These are phyloP conservation scores for Pelobates fuscus DNA, from an alignment of 2,113 vertebrate genomes.

Conservation along the genomic window DNA sequence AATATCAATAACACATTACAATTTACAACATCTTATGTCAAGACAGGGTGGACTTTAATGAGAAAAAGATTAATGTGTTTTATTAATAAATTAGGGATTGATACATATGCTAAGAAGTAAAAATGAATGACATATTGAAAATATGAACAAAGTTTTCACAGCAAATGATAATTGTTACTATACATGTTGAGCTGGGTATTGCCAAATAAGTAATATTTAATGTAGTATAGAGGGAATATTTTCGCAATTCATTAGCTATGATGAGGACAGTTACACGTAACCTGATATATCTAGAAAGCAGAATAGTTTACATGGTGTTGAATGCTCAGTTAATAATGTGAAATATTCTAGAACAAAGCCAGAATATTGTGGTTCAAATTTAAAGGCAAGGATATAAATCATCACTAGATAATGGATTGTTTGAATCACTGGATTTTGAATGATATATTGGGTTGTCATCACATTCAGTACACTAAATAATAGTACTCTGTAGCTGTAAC, in stretches of 20 bases:
- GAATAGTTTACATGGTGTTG: background rate
- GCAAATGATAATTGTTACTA: too few relatives aligned
- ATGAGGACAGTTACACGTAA: background rate
- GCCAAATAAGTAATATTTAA: too few relatives aligned
- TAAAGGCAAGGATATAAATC: constrained; percentile 44
- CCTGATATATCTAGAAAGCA: background rate
- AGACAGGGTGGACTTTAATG: too few relatives aligned
- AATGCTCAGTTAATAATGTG: constrained; percentile 28
- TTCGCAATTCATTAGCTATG: background rate
- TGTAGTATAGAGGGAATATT: background rate
- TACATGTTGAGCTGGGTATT: too few relatives aligned
- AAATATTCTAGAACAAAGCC: constrained; percentile 7
- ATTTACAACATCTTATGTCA: too few relatives aligned
- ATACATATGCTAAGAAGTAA: too few relatives aligned
- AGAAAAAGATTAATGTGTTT: too few relatives aligned
- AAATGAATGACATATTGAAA: too few relatives aligned
- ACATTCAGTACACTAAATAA: constrained; percentile 3
- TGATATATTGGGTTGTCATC: constrained; percentile 43
- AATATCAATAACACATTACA: too few relatives aligned
- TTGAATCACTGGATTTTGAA: constrained; percentile 43
- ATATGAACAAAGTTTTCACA: too few relatives aligned
- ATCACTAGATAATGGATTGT: constrained; percentile 42
- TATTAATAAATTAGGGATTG: too few relatives aligned
- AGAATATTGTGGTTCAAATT: constrained; percentile 7
- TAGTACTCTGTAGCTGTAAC: constrained; percentile 8